Conservation (phyloP, 2,888 invertebrate genomes). For the Ochlodes sylvanus region DNA sequence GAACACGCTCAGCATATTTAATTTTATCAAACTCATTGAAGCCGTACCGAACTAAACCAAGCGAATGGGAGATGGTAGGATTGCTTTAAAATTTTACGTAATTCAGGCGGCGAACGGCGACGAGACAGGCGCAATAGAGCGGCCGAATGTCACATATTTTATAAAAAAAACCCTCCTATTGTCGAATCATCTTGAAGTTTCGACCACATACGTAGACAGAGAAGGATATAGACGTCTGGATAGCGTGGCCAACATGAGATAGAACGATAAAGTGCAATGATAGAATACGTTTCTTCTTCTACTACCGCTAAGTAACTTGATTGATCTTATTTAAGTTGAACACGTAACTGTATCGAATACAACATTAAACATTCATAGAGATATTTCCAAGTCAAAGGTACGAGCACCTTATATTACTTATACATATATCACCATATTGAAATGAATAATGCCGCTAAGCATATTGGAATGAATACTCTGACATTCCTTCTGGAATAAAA, state of each 20-base stretch:
- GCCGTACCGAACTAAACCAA: constrained; percentile 22
- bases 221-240: too few relatives aligned
- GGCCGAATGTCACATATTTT: not conserved
- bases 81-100: constrained; percentile 46
- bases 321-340: not conserved
- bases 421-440: not conserved
- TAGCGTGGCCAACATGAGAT: too few relatives aligned
- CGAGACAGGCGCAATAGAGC: not conserved
- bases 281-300: too few relatives aligned
- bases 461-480: too few relatives aligned
- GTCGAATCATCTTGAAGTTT: too few relatives aligned
- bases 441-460: not conserved
- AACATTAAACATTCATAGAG: constrained; percentile 12
- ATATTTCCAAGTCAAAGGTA: constrained; percentile 1
- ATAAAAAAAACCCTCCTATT: not conserved
- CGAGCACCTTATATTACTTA: not conserved
- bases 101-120: constrained; percentile 6
- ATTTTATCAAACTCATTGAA: constrained; percentile 24
- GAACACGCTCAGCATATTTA: constrained; percentile 32
- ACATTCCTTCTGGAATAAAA: too few relatives aligned
- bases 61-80: constrained; percentile 33
- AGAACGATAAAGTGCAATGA: too few relatives aligned
- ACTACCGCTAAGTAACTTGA: not conserved
- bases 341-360: not conserved
- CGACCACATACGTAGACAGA: too few relatives aligned